Base-by-base conservation (phyloP, 1,140 invertebrate species). In the Nilaparvata lugens region DNA sequence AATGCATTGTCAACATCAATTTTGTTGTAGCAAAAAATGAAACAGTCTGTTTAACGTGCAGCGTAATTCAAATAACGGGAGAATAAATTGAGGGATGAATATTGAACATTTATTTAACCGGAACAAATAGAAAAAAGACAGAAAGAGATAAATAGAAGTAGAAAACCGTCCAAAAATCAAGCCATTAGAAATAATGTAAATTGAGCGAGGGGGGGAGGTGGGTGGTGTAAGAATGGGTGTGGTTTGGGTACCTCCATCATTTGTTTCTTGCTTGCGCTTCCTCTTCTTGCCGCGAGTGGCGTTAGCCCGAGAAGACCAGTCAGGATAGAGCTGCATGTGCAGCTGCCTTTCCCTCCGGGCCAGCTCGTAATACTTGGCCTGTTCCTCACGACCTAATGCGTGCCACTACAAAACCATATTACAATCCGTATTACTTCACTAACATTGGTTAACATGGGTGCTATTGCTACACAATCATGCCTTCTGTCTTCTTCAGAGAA, bases 281-380 rank as follows among this genome's bases (percentile, higher is more conserved):
- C 96, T 95, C 86, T 98, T 98, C 87, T 97, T 96, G 82, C 89
- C 90, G 80, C 91, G 89, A 81, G 91, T 89, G 81, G 91, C 89
- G 85, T 98, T 97, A 79, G 95, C 87, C 77, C 96, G 95, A 81
- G 88, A 91, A 79, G 91, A 94, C 97, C 97, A 99, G 82, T 95
- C 93, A 73, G 96, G 96, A 84, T 98, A 97, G 77, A 95, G 86
- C 85, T 96, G 91, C 89, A 95, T 93, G 84, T 97, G 95, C 78
- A 96, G 85, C 81, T 98, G 93, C 78, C 95, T 88, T 80, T 98
- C 95, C 78, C 94, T 89, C 74, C 91, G 84, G 70, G 96, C 96
- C 87, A 97, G 87, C 78, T 98, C 96, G 86, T 98, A 99, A 89
- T 98, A 99, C 82, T 97, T 97, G 76, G 93, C 91, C 82, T 99